Percentiles rank a stretch among this genome's conserved stretches.
phyloP scores from a whole-genome alignment of 2,888 invertebrate genomes.

The Melangyna quadrimaculata region DNA sequence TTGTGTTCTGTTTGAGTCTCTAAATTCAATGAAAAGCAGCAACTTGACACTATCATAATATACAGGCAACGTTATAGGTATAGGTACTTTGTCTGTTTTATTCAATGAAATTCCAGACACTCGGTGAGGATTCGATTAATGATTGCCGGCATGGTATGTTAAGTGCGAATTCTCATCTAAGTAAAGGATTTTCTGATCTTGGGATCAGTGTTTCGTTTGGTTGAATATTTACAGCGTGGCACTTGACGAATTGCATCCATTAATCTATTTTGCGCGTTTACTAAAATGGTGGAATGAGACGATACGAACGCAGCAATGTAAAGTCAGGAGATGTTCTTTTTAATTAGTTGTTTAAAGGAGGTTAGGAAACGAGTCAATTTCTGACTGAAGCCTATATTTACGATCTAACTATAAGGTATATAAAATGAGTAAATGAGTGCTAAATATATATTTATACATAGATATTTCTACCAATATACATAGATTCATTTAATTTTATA shows the following conservation, averaged over 20 bases:
- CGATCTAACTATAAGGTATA: not conserved
- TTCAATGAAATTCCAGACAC: slow-evolving; percentile 62
- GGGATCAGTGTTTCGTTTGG: slow-evolving; percentile 58
- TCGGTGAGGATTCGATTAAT: slow-evolving; percentile 74
- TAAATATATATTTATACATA: no score
- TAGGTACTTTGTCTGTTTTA: slow-evolving; percentile 24
- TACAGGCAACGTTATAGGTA: not conserved
- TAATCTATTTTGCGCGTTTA: slow-evolving; percentile 55
- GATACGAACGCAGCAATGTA: not conserved
- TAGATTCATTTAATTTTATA: no score
- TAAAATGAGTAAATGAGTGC: no score
- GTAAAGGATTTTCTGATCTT: slow-evolving; percentile 62
- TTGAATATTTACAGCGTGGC: slow-evolving; percentile 55
- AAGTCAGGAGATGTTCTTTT: slow-evolving; percentile 37
- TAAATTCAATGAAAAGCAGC: slow-evolving; percentile 42
- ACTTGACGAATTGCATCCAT: slow-evolving; percentile 71
- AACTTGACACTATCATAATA: not conserved
- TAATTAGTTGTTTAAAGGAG: slow-evolving; percentile 54
- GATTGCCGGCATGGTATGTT: slow-evolving; percentile 74
- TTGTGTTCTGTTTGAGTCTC: not conserved
- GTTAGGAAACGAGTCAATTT: not conserved
- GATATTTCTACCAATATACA: no score
- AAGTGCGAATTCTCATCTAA: slow-evolving; percentile 75
- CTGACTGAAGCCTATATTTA: not conserved
- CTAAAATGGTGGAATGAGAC: slow-evolving; percentile 32